Conservation (phyloP, 2,797 vertebrate species). For the Sebastes jordani region DNA sequence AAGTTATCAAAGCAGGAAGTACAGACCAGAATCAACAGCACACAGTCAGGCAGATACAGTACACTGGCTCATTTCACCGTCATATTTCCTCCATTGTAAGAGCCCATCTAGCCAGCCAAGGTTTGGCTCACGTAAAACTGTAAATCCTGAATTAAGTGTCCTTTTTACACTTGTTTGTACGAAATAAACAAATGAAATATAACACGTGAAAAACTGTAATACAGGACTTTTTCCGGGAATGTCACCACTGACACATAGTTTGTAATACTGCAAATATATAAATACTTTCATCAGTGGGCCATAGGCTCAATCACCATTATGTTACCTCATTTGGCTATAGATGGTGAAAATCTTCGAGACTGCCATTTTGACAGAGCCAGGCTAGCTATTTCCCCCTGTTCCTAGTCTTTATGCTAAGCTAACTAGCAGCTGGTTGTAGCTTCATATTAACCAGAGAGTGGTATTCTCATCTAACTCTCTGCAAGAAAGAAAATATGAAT, state of each 20-base stretch:
- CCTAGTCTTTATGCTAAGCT: background rate
- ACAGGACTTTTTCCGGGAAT: too few species aligned
- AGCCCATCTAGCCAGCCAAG: background rate
- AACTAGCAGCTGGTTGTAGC: background rate
- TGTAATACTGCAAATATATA: too few species aligned
- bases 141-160: background rate
- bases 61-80: conserved; percentile 37
- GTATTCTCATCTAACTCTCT: background rate
- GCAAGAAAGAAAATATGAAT: background rate
- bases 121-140: background rate
- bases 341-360: too few species aligned
- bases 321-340: too few species aligned
- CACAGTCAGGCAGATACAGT: conserved; percentile 55
- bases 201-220: background rate
- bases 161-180: background rate
- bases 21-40: conserved; percentile 72
- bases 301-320: too few species aligned
- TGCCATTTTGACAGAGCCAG: background rate
- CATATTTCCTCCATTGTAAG: conserved; percentile 18
- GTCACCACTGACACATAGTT: too few species aligned
- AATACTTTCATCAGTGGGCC: too few species aligned
- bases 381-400: background rate
- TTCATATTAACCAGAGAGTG: background rate
- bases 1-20: conserved; percentile 80
- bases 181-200: background rate